Evolutionary conservation across 1,140 invertebrate species (phyloP).

Genomic region (Calephelis nemesis): DNA sequence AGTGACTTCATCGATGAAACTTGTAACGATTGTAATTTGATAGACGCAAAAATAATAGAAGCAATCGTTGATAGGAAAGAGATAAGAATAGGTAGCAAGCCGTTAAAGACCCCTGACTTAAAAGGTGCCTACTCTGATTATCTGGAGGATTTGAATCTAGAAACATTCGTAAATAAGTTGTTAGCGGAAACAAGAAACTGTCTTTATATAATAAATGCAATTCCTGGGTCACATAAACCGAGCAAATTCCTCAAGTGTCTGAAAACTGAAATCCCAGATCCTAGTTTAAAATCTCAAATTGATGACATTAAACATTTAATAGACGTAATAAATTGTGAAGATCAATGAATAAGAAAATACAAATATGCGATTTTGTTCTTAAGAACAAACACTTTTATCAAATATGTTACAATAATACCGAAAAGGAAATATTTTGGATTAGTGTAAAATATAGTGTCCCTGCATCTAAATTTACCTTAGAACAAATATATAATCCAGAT

Average conservation of each 20-base stretch:
- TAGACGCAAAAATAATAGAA: conserved; percentile 9
- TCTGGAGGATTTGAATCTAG: not conserved
- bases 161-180: not conserved
- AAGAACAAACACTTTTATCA: not conserved
- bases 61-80: not conserved
- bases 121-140: not conserved
- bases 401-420: not conserved
- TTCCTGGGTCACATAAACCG: not conserved
- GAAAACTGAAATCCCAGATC: not conserved
- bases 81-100: not conserved
- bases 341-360: not conserved
- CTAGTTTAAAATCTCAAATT: not conserved
- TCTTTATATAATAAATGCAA: not conserved
- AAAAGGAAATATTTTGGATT: not conserved
- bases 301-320: not conserved
- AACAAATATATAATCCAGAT: conserved; percentile 4
- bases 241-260: not conserved
- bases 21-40: not conserved
- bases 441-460: not conserved
- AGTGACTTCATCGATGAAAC: not conserved
- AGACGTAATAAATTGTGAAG: not conserved
- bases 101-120: not conserved
- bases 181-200: not conserved
- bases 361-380: not conserved
- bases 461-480: not conserved